Base-by-base conservation (phyloP, 2,888 invertebrate species). In the Sepiola atlantica region DNA sequence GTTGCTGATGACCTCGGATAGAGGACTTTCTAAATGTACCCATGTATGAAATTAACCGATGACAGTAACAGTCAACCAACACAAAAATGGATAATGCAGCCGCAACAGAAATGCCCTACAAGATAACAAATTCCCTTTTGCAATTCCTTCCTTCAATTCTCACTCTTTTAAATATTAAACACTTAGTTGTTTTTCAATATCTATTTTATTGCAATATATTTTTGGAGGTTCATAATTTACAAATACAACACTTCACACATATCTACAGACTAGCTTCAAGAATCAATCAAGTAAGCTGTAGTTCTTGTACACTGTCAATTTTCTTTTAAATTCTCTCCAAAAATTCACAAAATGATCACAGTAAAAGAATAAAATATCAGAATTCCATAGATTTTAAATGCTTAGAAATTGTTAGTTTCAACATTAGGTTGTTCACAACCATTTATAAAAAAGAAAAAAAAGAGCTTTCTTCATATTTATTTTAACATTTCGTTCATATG, bases 61-160 rank as follows among this genome's bases (percentile, higher is more conserved):
- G 77, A 32, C 77, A n/a, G 77, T n/a, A 77, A 77, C 77, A 32
- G 16, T n/a, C 77, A 77, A 77, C 77, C n/a, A 16, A 2, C n/a
- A n/a, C 3, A 28, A n/a, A 77, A 77, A 77, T 77, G 14, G n/a
- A 77, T n/a, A 3, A 16, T 77, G n/a, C 3, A 16, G 77, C n/a
- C 77, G n/a, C n/a, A 77, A 32, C 77, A 77, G n/a, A 77, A 77
- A 77, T 77, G 77, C 77, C n/a, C 77, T 77, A 77, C n/a, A n/a
- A 77, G 16, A 32, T 4, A 28, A 14, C 10, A 28, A 45, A 14
- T 32, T 32, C 32, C 18, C n/a, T 77, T n/a, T n/a, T n/a, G 16
- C n/a, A 77, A n/a, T 77, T 77, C n/a, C 61, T n/a, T 32, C 32
- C 18, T 32, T n/a, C 61, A 61, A 61, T 77, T 14, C 57, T 57